phyloP scores from a whole-genome alignment of 2,797 vertebrate genomes.

The Sebastolobus altivelis region DNA sequence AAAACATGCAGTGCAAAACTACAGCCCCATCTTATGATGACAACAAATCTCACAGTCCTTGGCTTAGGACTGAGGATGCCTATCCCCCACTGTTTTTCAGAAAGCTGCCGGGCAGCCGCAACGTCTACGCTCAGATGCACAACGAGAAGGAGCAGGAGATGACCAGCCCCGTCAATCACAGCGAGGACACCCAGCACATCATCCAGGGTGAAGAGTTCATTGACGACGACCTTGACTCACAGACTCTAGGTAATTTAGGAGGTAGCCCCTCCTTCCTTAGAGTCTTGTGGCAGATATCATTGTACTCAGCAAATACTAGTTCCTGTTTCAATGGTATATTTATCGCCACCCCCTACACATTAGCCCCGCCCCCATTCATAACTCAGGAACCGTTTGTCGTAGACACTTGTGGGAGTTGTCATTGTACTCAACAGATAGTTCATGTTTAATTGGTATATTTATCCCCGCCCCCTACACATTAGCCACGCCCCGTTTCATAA shows the following conservation, averaged over 20 bases:
- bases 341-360: too few species aligned
- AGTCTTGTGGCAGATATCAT: too few species aligned
- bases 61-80: slow-evolving; percentile 83
- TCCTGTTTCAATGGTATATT: too few species aligned
- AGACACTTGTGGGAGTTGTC: too few species aligned
- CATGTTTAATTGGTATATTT: too few species aligned
- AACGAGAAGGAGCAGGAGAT: slow-evolving; percentile 99
- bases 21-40: slow-evolving; percentile 65
- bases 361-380: too few species aligned
- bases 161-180: slow-evolving; percentile 95
- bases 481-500: too few species aligned
- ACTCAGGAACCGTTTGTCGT: too few species aligned
- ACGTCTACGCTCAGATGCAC: slow-evolving; percentile 98
- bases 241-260: slow-evolving; percentile 93
- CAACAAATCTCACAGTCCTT: slow-evolving; percentile 83
- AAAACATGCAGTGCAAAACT: slow-evolving; percentile 28
- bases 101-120: slow-evolving; percentile 93
- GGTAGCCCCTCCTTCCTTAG: slow-evolving; percentile 85
- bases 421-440: too few species aligned
- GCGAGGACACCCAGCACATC: slow-evolving; percentile 93
- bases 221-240: slow-evolving; percentile 93
- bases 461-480: too few species aligned
- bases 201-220: slow-evolving; percentile 94
- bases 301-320: too few species aligned
- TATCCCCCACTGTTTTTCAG: slow-evolving; percentile 85